These are phyloP conservation scores for Mactromeris polynyma DNA, from an alignment of 2,888 invertebrate genomes.

Conservation along the genomic window DNA sequence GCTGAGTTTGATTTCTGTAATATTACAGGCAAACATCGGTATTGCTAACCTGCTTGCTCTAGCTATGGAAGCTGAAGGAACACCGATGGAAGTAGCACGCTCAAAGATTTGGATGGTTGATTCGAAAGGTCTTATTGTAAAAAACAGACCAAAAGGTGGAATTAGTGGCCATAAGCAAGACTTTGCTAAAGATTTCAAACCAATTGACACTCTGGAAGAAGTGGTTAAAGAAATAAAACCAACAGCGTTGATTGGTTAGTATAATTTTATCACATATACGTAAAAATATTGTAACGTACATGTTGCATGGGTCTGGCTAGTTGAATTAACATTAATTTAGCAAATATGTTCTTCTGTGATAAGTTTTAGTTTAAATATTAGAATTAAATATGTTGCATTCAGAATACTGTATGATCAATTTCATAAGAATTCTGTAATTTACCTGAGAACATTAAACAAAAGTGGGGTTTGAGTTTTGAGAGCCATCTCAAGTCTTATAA, in stretches of 20 bases:
- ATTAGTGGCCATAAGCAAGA: conserved; percentile 90
- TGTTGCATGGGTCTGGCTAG: too few species aligned
- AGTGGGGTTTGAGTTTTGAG: too few species aligned
- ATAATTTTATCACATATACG: not conserved
- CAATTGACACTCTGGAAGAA: conserved; percentile 92
- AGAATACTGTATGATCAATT: too few species aligned
- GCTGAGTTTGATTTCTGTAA: too few species aligned
- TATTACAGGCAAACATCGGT: conserved; percentile 94
- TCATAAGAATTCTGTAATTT: too few species aligned
- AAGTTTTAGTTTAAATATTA: too few species aligned
- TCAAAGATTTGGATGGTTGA: conserved; percentile 97
- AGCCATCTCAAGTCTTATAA: too few species aligned
- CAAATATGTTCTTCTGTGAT: too few species aligned
- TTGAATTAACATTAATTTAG: too few species aligned
- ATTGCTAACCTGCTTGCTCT: conserved; percentile 96
- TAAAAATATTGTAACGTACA: too few species aligned
- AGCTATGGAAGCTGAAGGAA: conserved; percentile 94
- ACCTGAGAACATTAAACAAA: too few species aligned
- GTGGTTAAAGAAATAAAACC: conserved; percentile 95
- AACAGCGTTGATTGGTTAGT: conserved; percentile 94
- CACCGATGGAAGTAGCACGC: conserved; percentile 92
- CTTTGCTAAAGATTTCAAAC: conserved; percentile 92
- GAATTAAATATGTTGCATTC: too few species aligned
- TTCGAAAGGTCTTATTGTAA: conserved; percentile 97
- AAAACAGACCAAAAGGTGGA: conserved; percentile 93